Base-by-base conservation (phyloP, 2,113 vertebrate species). In the Bagarius yarrelli region DNA sequence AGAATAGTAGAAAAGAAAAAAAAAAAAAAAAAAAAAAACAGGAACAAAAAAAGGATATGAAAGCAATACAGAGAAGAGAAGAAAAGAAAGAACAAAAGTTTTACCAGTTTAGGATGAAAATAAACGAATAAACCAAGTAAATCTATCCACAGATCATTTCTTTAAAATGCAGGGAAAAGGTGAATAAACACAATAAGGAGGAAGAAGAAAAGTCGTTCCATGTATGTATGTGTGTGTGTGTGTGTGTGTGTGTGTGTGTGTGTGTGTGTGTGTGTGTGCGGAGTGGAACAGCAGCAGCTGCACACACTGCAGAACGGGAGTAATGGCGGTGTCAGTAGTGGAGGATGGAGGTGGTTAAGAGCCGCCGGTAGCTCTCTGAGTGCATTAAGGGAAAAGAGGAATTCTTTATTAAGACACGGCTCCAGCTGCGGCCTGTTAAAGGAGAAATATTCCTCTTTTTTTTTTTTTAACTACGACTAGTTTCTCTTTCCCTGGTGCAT, bases 81-180 rank as follows among this genome's bases (percentile, higher is more conserved):
- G n/a, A 60, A 70, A 40, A 8, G n/a, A 71, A 81, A 56, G n/a
- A 78, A 73, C 4, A 55, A 32, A 71, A 53, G 59, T 76, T 63
- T n/a, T n/a, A n/a, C n/a, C n/a, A n/a, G n/a, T n/a, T n/a, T n/a
- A 40, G 36, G 3, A 6, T 6, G 6, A 6, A 40, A 40, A 40
- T 4, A 40, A 40, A 3, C 36, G 6, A 40, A 40, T 3, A 4
- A 40, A 6, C 6, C 36, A 40, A 8, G 12, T 81, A 87, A 90
- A 87, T 81, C 87, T 73, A 81, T 88, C 90, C 89, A 83, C 80
- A 85, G 89, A 86, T 87, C 85, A 92, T 91, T 91, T 90, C 87
- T 90, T 84, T 76, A 91, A 92, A 92, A 83, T n/a, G 1, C 15
- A 40, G n/a, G n/a, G n/a, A 27, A 52, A 59, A 50, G 72, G 70